phyloP scores from a whole-genome alignment of 2,888 invertebrate genomes.

The Dynastes grantii region DNA sequence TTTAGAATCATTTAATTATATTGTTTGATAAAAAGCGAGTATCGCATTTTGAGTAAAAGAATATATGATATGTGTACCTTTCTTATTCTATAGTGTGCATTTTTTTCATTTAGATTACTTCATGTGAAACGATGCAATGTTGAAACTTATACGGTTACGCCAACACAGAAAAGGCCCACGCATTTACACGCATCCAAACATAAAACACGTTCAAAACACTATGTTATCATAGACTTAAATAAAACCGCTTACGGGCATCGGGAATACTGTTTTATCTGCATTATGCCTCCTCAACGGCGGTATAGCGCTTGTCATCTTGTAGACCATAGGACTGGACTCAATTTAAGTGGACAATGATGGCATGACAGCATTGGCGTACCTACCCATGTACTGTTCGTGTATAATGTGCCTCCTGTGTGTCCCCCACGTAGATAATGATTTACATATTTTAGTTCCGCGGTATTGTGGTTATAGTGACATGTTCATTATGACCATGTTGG shows the following conservation, averaged over 20 bases:
- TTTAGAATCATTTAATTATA: too few relatives aligned
- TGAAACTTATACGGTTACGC: slow-evolving; percentile 37
- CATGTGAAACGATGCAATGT: slow-evolving; percentile 23
- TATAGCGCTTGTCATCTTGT: slow-evolving; percentile 35
- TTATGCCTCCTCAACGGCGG: slow-evolving; percentile 33
- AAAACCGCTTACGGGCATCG: slow-evolving; percentile 9
- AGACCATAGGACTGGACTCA: slow-evolving; percentile 35
- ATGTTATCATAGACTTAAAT: slow-evolving; percentile 28
- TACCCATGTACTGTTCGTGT: slow-evolving; percentile 28
- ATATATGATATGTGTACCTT: too few relatives aligned
- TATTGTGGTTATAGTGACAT: slow-evolving; percentile 62
- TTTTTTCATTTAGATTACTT: slow-evolving; percentile 30
- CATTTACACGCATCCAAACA: slow-evolving; percentile 8
- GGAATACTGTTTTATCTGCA: slow-evolving; percentile 24
- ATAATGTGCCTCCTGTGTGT: slow-evolving; percentile 40
- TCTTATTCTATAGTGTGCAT: not conserved
- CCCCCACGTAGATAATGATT: slow-evolving; percentile 55
- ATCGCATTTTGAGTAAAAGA: too few relatives aligned
- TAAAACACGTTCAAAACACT: slow-evolving; percentile 3
- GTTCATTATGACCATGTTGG: slow-evolving; percentile 65
- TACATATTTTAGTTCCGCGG: slow-evolving; percentile 62
- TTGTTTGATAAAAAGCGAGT: too few relatives aligned
- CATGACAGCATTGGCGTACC: slow-evolving; percentile 28
- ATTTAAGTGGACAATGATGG: slow-evolving; percentile 37
- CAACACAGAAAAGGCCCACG: slow-evolving; percentile 31